Conservation (phyloP, 1,140 invertebrate species). For the Heliconius himera region DNA sequence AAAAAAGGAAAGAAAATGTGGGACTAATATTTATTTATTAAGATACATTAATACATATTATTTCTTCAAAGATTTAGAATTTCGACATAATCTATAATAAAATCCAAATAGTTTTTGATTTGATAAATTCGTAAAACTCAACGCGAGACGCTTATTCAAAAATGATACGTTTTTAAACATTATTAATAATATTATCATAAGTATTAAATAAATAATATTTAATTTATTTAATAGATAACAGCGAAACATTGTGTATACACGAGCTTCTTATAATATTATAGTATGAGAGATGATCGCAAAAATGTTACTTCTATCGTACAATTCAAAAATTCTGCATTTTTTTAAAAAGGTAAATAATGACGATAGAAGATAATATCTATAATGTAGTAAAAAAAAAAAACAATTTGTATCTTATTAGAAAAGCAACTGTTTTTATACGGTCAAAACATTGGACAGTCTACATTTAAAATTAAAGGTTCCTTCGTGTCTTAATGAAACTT, state of each 20-base stretch:
- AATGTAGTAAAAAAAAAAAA: no score
- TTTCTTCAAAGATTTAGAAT: not conserved
- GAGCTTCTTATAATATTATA: not conserved
- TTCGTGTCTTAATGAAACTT: no score
- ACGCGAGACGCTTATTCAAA: constrained; percentile 33
- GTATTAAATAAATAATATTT: not conserved
- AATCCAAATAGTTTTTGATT: constrained; percentile 44
- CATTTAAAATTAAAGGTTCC: no score
- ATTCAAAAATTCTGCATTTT: not conserved
- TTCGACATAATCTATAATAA: not conserved
- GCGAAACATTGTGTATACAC: not conserved
- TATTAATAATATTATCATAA: constrained; percentile 4
- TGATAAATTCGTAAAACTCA: constrained; percentile 68
- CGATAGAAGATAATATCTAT: no score
- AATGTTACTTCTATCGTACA: not conserved
- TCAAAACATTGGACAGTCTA: no score
- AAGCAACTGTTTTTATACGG: no score
- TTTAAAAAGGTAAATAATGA: not conserved
- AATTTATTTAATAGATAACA: not conserved
- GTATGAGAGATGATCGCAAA: not conserved
- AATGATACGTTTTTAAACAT: constrained; percentile 3
- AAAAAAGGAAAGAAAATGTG: not conserved
- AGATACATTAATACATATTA: not conserved
- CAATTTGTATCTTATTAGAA: no score
- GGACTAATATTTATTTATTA: not conserved